Evolutionary conservation across 1,140 invertebrate genomes (phyloP).

Genomic region (Zaprionus taronus): DNA sequence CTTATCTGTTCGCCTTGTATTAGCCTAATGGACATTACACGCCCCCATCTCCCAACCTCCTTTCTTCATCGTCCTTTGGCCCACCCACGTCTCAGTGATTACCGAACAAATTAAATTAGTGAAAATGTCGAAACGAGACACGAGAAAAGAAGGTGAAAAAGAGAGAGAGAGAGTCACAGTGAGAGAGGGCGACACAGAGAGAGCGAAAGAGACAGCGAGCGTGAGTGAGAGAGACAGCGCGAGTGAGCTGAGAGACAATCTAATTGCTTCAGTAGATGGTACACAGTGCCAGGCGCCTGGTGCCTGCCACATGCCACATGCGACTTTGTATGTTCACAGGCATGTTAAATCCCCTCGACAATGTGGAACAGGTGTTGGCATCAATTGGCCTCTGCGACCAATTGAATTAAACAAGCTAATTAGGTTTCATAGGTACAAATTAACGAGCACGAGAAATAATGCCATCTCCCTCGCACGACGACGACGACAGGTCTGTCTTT

Average conservation of each 20-base stretch:
- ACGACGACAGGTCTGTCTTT: neutral
- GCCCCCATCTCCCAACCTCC: neutral
- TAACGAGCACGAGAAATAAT: constrained; percentile 6
- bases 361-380: constrained; percentile 40
- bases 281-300: constrained; percentile 4
- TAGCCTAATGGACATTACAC: constrained; percentile 59
- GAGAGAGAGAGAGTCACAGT: neutral
- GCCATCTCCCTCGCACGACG: neutral
- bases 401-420: constrained; percentile 72
- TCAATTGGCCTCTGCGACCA: constrained; percentile 42
- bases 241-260: constrained; percentile 53
- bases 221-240: neutral
- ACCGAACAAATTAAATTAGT: constrained; percentile 78
- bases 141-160: constrained; percentile 34
- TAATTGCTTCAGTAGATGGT: constrained; percentile 54
- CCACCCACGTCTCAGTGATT: constrained; percentile 56
- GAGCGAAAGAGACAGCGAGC: too few relatives aligned
- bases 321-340: constrained; percentile 21
- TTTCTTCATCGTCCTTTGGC: neutral
- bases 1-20: constrained; percentile 37
- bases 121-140: constrained; percentile 64
- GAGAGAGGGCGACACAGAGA: neutral
- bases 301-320: constrained; percentile 14
- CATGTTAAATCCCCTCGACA: constrained; percentile 17
- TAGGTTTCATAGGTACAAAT: constrained; percentile 62